Conservation (phyloP, 1,140 invertebrate genomes). For the Berghia stephanieae region DNA sequence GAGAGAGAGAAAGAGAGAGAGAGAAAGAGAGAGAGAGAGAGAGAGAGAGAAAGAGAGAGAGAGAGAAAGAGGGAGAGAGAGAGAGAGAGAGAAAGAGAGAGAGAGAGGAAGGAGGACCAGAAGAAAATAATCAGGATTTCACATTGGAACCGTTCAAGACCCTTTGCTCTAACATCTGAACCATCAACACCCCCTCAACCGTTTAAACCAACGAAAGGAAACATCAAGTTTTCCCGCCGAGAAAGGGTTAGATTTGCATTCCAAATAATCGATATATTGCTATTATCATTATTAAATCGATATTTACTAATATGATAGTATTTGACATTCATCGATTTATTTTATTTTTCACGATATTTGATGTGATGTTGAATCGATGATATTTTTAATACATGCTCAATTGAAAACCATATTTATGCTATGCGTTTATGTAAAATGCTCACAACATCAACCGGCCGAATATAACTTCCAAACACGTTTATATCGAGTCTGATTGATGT, state of each 20-base stretch:
- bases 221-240: background rate
- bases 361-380: background rate
- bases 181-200: background rate
- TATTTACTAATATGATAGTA: background rate
- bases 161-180: background rate
- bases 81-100: background rate
- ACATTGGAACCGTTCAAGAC: background rate
- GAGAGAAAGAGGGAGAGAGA: background rate
- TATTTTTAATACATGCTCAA: background rate
- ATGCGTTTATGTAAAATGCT: too few relatives aligned
- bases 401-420: background rate
- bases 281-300: background rate
- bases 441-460: background rate
- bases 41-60: background rate
- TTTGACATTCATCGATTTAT: background rate
- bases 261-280: background rate
- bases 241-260: background rate
- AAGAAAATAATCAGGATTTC: background rate
- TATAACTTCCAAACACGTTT: background rate
- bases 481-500: background rate
- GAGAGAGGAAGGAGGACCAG: background rate
- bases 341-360: background rate
- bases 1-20: background rate
- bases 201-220: background rate
- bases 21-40: conserved; percentile 23